phyloP scores from a whole-genome alignment of 2,797 vertebrate genomes.

The Lepilemur septentrionalis region DNA sequence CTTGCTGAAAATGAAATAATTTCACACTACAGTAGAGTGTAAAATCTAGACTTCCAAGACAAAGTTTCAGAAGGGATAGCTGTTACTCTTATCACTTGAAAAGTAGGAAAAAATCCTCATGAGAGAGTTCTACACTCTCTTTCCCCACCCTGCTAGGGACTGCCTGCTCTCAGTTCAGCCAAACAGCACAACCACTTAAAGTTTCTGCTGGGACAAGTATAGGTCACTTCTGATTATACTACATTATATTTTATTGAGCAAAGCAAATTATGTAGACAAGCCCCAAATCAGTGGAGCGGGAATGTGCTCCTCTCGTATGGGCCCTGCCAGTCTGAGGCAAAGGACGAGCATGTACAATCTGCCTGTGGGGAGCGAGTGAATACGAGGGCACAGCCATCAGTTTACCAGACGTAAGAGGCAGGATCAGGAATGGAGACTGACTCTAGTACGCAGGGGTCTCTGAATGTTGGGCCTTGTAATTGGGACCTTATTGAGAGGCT shows the following conservation, averaged over 20 bases:
- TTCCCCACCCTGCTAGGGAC: background rate
- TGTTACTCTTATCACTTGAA: slow-evolving; percentile 26
- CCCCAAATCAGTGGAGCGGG: background rate
- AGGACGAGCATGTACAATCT: background rate
- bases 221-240: background rate
- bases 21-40: slow-evolving; percentile 4
- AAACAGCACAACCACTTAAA: background rate
- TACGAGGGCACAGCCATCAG: background rate
- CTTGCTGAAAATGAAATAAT: slow-evolving; percentile 9
- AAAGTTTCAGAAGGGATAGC: background rate
- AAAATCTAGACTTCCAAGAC: slow-evolving; percentile 47
- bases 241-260: background rate
- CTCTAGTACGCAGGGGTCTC: background rate
- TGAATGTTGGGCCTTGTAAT: background rate
- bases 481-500: background rate
- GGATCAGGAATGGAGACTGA: background rate
- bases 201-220: background rate
- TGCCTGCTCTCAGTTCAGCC: background rate
- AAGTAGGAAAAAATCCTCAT: background rate
- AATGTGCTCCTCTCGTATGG: background rate
- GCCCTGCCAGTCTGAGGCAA: background rate
- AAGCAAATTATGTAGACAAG: background rate
- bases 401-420: background rate
- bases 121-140: background rate
- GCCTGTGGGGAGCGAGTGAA: background rate